Evolutionary conservation across 2,888 invertebrate genomes (phyloP).

Genomic region (Rotaria magnacalcarata): DNA sequence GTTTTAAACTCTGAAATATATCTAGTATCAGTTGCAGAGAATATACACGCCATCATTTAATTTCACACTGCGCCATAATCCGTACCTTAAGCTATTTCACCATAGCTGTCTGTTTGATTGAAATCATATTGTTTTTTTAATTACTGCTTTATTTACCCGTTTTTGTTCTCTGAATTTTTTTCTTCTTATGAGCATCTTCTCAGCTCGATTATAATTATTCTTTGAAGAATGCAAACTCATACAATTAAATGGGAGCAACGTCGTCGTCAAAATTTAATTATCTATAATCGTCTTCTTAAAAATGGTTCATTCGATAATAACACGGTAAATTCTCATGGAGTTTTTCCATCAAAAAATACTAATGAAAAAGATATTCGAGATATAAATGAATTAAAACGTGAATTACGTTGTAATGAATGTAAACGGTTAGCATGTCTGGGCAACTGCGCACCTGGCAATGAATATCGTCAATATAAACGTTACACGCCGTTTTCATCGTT

Average conservation of each 20-base stretch:
- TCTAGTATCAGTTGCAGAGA: too few species aligned
- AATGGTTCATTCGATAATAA: not conserved
- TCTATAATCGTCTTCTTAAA: conserved; percentile 7
- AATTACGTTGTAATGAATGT: conserved; percentile 34
- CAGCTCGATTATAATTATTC: not conserved
- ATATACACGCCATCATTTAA: too few species aligned
- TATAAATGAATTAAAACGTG: not conserved
- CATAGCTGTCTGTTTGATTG: too few species aligned
- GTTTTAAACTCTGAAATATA: too few species aligned
- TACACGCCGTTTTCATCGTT: not conserved
- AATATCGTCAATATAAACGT: not conserved
- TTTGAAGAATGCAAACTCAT: not conserved
- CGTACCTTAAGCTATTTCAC: too few species aligned
- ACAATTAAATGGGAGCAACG: conserved; percentile 29
- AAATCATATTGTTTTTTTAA: too few species aligned
- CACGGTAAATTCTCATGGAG: not conserved
- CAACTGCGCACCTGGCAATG: not conserved
- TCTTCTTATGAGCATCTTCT: too few species aligned
- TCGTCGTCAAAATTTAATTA: not conserved
- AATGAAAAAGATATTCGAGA: not conserved
- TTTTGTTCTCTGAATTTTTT: too few species aligned
- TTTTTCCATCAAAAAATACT: not conserved
- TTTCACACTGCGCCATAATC: too few species aligned
- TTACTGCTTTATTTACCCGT: too few species aligned
- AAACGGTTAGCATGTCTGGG: not conserved